These are phyloP conservation scores for Tyria jacobaeae DNA, from an alignment of 2,888 invertebrate species.

Conservation along the genomic window DNA sequence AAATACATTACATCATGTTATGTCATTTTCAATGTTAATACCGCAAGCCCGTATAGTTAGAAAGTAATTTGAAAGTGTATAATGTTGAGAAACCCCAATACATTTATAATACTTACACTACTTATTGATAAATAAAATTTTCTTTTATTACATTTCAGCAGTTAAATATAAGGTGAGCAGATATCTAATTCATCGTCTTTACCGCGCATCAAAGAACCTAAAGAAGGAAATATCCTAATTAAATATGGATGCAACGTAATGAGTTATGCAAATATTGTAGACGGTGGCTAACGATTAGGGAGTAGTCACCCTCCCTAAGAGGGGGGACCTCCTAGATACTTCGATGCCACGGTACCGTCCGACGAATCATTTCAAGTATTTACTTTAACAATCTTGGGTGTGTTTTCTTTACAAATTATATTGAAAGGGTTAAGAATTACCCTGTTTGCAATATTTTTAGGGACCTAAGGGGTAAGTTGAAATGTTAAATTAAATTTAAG, in stretches of 20 bases:
- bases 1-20: too few species aligned
- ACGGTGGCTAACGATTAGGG: conserved; percentile 73
- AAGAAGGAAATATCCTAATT: conserved; percentile 82
- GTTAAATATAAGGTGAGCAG: conserved; percentile 9
- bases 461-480: conserved; percentile 31
- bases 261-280: conserved; percentile 84
- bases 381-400: conserved; percentile 55
- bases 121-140: too few species aligned
- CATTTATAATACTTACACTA: too few species aligned
- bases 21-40: too few species aligned
- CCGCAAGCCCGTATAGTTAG: too few species aligned
- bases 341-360: conserved; percentile 56
- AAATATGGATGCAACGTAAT: conserved; percentile 85
- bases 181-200: conserved; percentile 42
- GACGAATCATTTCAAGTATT: conserved; percentile 67
- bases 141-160: too few species aligned
- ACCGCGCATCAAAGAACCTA: conserved; percentile 44
- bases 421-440: conserved; percentile 56
- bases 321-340: conserved; percentile 42
- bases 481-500: conserved; percentile 31
- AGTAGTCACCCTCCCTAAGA: conserved; percentile 19
- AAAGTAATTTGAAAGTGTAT: too few species aligned
- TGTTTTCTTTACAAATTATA: conserved; percentile 60
- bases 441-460: conserved; percentile 51
- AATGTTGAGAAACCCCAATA: too few species aligned